phyloP scores from a whole-genome alignment of 2,797 vertebrate genomes.

The Mormyrus hasselquistii region DNA sequence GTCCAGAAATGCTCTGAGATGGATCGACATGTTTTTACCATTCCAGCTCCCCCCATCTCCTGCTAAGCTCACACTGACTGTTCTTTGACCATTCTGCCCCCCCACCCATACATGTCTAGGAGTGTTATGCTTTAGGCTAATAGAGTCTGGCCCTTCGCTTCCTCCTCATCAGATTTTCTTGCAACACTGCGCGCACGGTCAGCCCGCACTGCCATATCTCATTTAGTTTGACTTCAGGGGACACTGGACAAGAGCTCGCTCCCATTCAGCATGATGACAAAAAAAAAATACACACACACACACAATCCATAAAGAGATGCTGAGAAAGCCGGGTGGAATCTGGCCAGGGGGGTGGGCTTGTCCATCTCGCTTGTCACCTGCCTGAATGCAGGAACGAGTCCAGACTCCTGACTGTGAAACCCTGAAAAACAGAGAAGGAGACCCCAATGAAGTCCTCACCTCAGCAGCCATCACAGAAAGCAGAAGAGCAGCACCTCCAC shows the following conservation, averaged over 20 bases:
- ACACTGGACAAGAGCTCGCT: not conserved
- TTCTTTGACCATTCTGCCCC: not conserved
- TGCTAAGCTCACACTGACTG: not conserved
- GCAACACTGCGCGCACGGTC: not conserved
- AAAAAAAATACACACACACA: not conserved
- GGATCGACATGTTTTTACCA: not conserved
- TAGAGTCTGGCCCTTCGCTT: not conserved
- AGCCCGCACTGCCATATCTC: not conserved
- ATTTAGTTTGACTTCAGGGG: not conserved
- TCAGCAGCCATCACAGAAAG: not conserved
- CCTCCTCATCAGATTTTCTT: not conserved
- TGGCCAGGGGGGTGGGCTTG: not conserved
- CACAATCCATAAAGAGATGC: constrained; percentile 14
- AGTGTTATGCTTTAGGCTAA: not conserved
- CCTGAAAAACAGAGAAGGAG: constrained; percentile 47
- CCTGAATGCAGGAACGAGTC: constrained; percentile 26
- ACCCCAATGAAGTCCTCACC: constrained; percentile 7
- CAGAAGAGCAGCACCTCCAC: not conserved
- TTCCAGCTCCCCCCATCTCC: not conserved
- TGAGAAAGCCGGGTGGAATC: constrained; percentile 26
- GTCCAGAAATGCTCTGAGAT: not conserved
- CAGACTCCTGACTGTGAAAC: constrained; percentile 19
- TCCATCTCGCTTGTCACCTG: constrained; percentile 26
- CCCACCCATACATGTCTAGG: not conserved
- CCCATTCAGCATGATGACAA: not conserved